Conservation (phyloP, 2,797 vertebrate species). For the Urosaurus nigricauda region DNA sequence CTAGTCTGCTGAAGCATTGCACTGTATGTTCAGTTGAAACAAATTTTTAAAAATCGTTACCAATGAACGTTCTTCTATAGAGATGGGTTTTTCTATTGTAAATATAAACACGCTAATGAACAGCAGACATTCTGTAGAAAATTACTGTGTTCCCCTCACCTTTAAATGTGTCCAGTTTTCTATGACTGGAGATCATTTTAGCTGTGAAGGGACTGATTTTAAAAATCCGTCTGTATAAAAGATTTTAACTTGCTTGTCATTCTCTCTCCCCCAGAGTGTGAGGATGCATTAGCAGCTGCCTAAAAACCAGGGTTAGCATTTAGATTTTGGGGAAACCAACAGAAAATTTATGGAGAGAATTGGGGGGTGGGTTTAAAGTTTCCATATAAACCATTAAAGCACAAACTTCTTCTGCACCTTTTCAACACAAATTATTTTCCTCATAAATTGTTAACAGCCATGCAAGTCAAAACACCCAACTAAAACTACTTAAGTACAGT, state of each 20-base stretch:
- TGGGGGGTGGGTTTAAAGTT: neutral
- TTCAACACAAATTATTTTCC: neutral
- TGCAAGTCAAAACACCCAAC: neutral
- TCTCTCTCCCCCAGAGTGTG: neutral
- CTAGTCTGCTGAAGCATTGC: neutral
- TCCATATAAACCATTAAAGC: neutral
- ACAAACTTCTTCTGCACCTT: neutral
- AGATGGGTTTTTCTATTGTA: neutral
- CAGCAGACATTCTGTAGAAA: neutral
- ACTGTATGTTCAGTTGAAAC: neutral
- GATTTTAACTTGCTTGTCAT: neutral
- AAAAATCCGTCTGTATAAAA: neutral
- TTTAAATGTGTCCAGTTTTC: neutral
- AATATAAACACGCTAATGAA: neutral
- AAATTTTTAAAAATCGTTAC: neutral
- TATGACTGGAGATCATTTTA: neutral
- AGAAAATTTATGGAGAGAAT: slow-evolving; percentile 6
- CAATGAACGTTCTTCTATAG: neutral
- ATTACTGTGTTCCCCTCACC: neutral
- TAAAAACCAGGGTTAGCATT: neutral
- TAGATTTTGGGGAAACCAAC: neutral
- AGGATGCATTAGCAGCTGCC: neutral
- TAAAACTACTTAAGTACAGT: neutral
- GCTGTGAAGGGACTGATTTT: neutral
- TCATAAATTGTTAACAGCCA: neutral